Percentiles rank a stretch among this genome's conserved stretches.
Conservation (phyloP, 30 jellyfish, hydroid and myxozoan genomes). For the Aurelia coerulea region DNA sequence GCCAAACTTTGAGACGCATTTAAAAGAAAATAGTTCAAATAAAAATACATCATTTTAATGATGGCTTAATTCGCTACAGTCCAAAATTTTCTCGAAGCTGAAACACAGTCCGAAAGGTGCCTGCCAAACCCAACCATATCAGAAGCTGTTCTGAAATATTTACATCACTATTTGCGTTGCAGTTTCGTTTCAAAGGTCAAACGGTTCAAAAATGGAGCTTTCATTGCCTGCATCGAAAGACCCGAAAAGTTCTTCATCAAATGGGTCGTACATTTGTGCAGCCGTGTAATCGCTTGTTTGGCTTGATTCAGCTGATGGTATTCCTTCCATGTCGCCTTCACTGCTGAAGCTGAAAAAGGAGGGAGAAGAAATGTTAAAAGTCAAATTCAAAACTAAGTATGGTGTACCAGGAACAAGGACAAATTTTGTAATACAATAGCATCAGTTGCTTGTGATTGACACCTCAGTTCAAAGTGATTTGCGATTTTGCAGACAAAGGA, state of each 20-base stretch:
- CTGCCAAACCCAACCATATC: background rate
- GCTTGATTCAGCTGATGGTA: constrained; percentile 37
- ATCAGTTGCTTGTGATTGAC: no score
- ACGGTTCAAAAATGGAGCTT: background rate
- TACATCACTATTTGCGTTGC: constrained; percentile 15
- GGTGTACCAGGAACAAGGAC: background rate
- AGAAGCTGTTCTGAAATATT: background rate
- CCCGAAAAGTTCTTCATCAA: constrained; percentile 61
- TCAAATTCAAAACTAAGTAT: no score
- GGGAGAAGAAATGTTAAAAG: background rate
- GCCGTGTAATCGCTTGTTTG: constrained; percentile 36
- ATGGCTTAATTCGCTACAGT: no score
- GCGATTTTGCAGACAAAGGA: no score
- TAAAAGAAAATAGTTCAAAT: no score
- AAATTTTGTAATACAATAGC: background rate
- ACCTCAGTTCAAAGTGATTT: no score
- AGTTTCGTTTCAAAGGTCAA: constrained; percentile 7
- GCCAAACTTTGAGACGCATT: no score
- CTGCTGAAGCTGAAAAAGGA: constrained; percentile 46
- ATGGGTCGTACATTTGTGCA: constrained; percentile 15
- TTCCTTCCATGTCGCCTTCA: constrained; percentile 34
- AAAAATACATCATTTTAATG: no score
- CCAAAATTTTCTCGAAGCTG: no score
- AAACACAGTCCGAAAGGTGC: no score
- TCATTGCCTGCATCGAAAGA: constrained; percentile 12